These are phyloP conservation scores for Clusia tigrina DNA, from an alignment of 2,888 invertebrate genomes.

Conservation along the genomic window DNA sequence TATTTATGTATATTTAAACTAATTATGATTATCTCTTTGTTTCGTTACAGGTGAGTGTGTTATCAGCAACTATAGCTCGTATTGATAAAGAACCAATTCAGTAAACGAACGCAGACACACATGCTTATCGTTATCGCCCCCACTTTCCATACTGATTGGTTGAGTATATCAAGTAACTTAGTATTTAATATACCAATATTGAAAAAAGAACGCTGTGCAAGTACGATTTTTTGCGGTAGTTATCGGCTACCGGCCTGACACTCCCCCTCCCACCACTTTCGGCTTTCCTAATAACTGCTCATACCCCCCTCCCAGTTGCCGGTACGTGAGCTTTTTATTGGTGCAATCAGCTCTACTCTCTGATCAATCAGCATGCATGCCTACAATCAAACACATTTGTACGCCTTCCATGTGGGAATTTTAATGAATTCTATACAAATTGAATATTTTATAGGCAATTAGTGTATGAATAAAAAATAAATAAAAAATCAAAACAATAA, in stretches of 20 bases:
- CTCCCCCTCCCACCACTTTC: too few relatives aligned
- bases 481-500: too few relatives aligned
- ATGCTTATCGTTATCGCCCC: neutral
- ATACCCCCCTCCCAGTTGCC: neutral
- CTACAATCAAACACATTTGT: neutral
- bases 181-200: too few relatives aligned
- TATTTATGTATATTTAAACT: neutral
- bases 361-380: neutral
- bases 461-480: too few relatives aligned
- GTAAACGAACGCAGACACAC: too few relatives aligned
- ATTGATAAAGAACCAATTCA: neutral
- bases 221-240: too few relatives aligned
- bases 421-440: neutral
- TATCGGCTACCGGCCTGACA: too few relatives aligned
- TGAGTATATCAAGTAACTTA: neutral
- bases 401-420: neutral
- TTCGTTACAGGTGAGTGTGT: slow-evolving; percentile 23
- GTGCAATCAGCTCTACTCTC: neutral
- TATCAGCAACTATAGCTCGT: slow-evolving; percentile 4
- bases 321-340: neutral
- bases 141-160: neutral
- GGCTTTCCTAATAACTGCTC: neutral
- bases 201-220: too few relatives aligned
- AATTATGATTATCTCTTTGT: slow-evolving; percentile 13
- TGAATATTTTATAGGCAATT: neutral